Base-by-base conservation (phyloP, 1,140 invertebrate genomes). In the Calycopis cecrops region DNA sequence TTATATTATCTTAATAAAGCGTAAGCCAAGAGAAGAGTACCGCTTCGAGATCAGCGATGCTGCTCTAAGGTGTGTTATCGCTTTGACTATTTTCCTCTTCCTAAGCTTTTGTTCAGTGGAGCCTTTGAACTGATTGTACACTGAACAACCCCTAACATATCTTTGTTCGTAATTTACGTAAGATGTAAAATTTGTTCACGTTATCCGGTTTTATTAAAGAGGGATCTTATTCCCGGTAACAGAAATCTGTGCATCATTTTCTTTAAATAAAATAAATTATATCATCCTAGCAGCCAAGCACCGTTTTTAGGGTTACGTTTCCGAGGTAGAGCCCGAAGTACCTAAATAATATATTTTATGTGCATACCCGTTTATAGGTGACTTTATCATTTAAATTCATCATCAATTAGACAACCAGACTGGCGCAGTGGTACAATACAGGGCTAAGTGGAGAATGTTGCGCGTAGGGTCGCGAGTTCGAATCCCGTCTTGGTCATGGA, bases 51-150 rank as follows among this genome's bases (percentile, higher is more conserved):
- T 54, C 52, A 51, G 35, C n/a, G 49, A 35, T 35, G 34, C 16
- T 47, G 55, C 51, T 51, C 48, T 47, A 37, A 35, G 51, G 35
- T 44, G 37, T 47, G 52, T 53, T 59, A 59, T 59, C 48, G 57
- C 57, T 48, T 59, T 59, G 47, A 50, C 56, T 57, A 51, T 59
- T 59, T 57, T 57, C 42, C 53, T 51, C 40, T 14, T 38, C 52
- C 57, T 17, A 49, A 48, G 53, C 63, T 59, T 62, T 62, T 65
- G 63, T 62, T 54, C 59, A 51, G 51, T 55, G 55, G 38, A 61
- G 50, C 59, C 63, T 65, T 65, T 65, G 63, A 65, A 59, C 56
- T 62, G 57, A 55, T 62, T 65, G 63, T 65, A 53, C 59, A 55
- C 59, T 38, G 56, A 62, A 62, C 59, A 59, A 62, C 60, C 63